phyloP scores from a whole-genome alignment of 2,888 invertebrate genomes.

The Cantharis rustica region DNA sequence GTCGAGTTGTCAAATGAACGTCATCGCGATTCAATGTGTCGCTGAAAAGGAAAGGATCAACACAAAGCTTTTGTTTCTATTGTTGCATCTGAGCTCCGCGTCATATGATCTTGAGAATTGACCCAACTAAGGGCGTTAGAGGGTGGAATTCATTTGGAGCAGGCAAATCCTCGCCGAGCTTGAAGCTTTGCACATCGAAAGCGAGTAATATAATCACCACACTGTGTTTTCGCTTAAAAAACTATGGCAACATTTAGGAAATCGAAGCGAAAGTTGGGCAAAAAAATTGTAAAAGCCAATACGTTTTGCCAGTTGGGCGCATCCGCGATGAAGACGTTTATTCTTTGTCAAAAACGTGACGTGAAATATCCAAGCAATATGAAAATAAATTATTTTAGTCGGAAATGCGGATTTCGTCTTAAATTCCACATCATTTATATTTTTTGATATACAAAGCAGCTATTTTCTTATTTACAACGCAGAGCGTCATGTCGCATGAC shows the following conservation, averaged over 20 bases:
- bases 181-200: conserved; percentile 49
- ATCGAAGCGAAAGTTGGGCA: background rate
- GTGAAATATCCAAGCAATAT: conserved; percentile 24
- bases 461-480: conserved; percentile 17
- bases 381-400: conserved; percentile 26
- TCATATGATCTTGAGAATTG: conserved; percentile 40
- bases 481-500: conserved; percentile 9
- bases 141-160: conserved; percentile 42
- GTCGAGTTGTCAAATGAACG: conserved; percentile 29
- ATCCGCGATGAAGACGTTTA: conserved; percentile 21
- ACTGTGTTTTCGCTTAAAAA: conserved; percentile 41
- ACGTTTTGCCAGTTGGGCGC: conserved; percentile 10
- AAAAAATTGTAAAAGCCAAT: conserved; percentile 6
- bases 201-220: conserved; percentile 48
- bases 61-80: conserved; percentile 39
- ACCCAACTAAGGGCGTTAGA: conserved; percentile 39
- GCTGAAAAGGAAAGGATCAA: conserved; percentile 23
- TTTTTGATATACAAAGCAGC: conserved; percentile 19
- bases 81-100: conserved; percentile 38
- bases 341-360: conserved; percentile 24
- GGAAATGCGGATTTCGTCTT: conserved; percentile 21
- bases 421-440: conserved; percentile 29
- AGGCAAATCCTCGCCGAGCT: conserved; percentile 46
- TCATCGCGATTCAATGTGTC: conserved; percentile 27
- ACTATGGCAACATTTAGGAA: conserved; percentile 3